phyloP scores from a whole-genome alignment of 2,888 invertebrate genomes.

The Nebria brevicollis region DNA sequence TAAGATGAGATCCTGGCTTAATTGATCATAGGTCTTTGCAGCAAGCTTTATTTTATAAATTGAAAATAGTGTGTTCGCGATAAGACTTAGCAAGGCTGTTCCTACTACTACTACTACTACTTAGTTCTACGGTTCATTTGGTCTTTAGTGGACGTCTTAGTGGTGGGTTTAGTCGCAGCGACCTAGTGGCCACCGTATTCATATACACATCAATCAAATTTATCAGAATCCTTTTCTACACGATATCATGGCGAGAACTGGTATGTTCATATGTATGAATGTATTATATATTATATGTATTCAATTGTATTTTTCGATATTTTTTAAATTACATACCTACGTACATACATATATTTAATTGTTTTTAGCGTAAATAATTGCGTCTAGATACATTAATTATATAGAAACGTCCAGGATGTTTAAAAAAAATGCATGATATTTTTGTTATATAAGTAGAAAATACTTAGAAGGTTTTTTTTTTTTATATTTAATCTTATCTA shows the following conservation, averaged over 20 bases:
- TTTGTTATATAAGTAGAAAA: not conserved
- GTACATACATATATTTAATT: too few species aligned
- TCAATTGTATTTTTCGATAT: not conserved
- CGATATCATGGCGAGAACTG: not conserved
- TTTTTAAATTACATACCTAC: not conserved
- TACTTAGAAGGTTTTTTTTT: not conserved
- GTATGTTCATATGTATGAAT: not conserved
- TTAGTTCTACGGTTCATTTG: not conserved
- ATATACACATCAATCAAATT: not conserved
- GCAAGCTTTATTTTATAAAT: too few species aligned
- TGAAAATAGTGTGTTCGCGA: not conserved
- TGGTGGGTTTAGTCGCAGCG: not conserved
- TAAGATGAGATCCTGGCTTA: not conserved
- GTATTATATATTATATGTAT: not conserved
- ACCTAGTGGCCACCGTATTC: not conserved
- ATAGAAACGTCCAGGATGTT: too few species aligned
- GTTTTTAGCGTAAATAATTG: too few species aligned
- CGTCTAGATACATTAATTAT: too few species aligned
- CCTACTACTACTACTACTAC: not conserved
- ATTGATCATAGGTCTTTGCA: too few species aligned
- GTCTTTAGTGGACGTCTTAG: slow-evolving; percentile 1
- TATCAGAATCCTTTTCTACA: not conserved
- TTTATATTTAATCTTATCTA: too few species aligned
- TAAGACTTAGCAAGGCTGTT: not conserved
- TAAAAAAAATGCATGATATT: too few species aligned